Base-by-base conservation (phyloP, 2,888 invertebrate species). In the Tetramorium bicarinatum region DNA sequence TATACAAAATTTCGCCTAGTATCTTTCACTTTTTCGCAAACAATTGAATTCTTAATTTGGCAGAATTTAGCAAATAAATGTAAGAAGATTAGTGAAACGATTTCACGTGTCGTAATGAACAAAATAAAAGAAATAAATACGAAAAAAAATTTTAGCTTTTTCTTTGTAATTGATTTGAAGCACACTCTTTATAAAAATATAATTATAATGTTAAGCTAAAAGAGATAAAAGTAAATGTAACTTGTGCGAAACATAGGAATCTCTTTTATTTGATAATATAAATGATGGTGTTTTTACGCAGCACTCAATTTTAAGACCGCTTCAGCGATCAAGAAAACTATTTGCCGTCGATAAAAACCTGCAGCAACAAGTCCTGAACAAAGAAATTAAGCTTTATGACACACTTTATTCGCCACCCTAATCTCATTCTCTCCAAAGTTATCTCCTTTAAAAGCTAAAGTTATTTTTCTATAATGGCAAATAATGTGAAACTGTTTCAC, bases 321-420 rank as follows among this genome's bases (percentile, higher is more conserved):
- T 38, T 71, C 8, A 7, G 38, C 47, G 15, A 69, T 77, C 54
- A 69, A 44, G 41, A 3, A 11, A 44, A 59, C n/a, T 18, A 21
- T n/a, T 54, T 56, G 44, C 11, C 47, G 34, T 34, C 34, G 54
- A 79, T 71, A 59, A 71, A 59, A 79, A 21, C 3, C 13, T 9
- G 15, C 52, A 38, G 34, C 52, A 47, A 34, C 18, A 25, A 79
- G 8, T 77, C 29, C 25, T 21, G 59, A 71, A 11, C 15, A 29
- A 59, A 44, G 15, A 79, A 47, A 71, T 21, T 47, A 77, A 72
- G 54, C 54, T 80, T 80, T 47, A 71, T 71, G 34, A 79, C 47
- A 49, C 77, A 34, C 77, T 11, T 76, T 47, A 76, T 64, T 38
- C 64, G 64, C 29, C 25, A n/a, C 61, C 13, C 21, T 47, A 66